Conservation (phyloP, 2,888 invertebrate genomes). For the Aphodius granarius region DNA sequence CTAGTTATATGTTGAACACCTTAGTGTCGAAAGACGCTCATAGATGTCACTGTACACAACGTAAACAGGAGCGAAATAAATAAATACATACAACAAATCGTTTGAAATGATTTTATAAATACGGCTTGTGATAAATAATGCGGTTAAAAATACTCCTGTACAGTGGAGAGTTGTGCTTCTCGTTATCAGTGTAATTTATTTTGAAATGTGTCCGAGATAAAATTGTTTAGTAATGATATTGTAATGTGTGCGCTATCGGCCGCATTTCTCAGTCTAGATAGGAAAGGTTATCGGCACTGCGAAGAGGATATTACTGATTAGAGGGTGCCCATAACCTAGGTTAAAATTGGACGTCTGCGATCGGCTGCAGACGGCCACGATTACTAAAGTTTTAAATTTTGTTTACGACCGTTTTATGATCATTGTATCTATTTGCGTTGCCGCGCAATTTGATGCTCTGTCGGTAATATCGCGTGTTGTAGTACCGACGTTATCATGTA, state of each 20-base stretch:
- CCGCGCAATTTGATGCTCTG: neutral
- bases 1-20: neutral
- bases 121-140: neutral
- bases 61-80: neutral
- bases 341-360: neutral
- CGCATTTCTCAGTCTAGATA: constrained; percentile 12
- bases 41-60: neutral
- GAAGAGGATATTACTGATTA: constrained; percentile 1
- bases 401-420: neutral
- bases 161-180: neutral
- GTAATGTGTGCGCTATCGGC: neutral
- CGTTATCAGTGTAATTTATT: neutral
- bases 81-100: neutral
- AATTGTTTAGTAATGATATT: neutral
- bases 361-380: neutral
- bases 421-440: neutral
- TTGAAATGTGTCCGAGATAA: neutral
- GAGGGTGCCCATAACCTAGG: constrained; percentile 9
- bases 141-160: neutral
- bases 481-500: neutral
- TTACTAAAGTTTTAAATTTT: neutral
- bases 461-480: neutral
- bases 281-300: constrained; percentile 4
- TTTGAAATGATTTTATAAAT: neutral
- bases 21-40: neutral